A percentile compares a stretch with the other conserved stretches of the same genome.
phyloP scores from a whole-genome alignment of 2,888 invertebrate genomes.

The Neoaliturus tenellus region DNA sequence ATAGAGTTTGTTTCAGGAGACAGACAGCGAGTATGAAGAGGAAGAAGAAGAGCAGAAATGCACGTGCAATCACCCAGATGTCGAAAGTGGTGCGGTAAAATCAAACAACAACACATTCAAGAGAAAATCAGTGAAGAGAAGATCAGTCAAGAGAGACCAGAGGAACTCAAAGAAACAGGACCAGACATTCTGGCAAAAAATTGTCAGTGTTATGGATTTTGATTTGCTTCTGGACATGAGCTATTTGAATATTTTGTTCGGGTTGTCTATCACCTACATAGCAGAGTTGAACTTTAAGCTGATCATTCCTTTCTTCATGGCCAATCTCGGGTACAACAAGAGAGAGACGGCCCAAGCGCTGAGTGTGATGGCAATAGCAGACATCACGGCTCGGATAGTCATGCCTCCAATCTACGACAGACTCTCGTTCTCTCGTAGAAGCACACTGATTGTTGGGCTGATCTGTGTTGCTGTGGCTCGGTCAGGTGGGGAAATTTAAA shows the following conservation, averaged over 20 bases:
- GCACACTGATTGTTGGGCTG: constrained; percentile 79
- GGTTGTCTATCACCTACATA: constrained; percentile 80
- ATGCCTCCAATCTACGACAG: constrained; percentile 80
- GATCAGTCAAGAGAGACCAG: constrained; percentile 13
- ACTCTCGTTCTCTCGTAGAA: constrained; percentile 77
- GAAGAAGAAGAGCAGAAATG: constrained; percentile 58
- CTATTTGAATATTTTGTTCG: constrained; percentile 81
- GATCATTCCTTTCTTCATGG: constrained; percentile 81
- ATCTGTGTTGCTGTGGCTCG: constrained; percentile 76
- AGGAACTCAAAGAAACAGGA: constrained; percentile 24
- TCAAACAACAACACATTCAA: constrained; percentile 40
- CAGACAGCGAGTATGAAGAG: constrained; percentile 68
- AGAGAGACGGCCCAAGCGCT: constrained; percentile 80
- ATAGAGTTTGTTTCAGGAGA: constrained; percentile 47
- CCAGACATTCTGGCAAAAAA: constrained; percentile 65
- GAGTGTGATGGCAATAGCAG: constrained; percentile 82
- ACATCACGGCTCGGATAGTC: constrained; percentile 80
- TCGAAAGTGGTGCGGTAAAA: constrained; percentile 43
- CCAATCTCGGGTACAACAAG: constrained; percentile 71
- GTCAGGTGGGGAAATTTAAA: constrained; percentile 73
- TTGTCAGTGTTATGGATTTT: constrained; percentile 77
- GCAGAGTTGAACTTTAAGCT: constrained; percentile 83
- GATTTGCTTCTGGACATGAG: constrained; percentile 78
- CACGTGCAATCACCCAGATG: not conserved
- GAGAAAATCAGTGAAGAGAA: not conserved